Conservation (phyloP, 2,797 vertebrate species). For the Ptychadena robeensis region DNA sequence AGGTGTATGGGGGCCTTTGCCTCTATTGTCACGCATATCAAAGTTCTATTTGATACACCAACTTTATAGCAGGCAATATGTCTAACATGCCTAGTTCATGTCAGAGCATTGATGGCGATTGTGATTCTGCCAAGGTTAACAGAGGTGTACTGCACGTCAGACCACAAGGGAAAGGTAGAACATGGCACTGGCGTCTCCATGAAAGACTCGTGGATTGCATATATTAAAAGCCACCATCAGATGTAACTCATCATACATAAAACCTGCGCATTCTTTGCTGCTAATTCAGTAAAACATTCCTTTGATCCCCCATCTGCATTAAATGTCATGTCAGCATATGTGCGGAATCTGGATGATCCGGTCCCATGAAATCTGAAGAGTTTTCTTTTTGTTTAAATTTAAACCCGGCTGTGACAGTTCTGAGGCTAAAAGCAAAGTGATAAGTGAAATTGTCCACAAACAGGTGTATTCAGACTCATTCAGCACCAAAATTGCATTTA, state of each 20-base stretch:
- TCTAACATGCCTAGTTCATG: too few species aligned
- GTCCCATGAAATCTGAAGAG: neutral
- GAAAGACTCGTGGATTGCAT: too few species aligned
- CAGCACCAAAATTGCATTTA: neutral
- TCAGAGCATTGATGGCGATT: too few species aligned
- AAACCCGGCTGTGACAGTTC: neutral
- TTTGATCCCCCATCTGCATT: neutral
- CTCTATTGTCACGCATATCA: too few species aligned
- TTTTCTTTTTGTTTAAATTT: neutral
- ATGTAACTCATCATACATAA: neutral
- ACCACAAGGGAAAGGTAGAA: too few species aligned
- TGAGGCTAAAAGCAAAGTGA: neutral
- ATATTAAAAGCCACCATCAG: too few species aligned
- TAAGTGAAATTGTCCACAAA: slow-evolving; percentile 1
- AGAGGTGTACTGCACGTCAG: too few species aligned
- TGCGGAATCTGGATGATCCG: slow-evolving; percentile 23
- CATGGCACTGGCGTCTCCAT: too few species aligned
- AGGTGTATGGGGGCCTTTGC: too few species aligned
- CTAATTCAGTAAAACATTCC: neutral
- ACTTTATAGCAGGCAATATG: too few species aligned
- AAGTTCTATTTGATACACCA: too few species aligned
- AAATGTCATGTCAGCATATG: slow-evolving; percentile 27
- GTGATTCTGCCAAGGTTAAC: too few species aligned
- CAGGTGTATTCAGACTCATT: neutral
- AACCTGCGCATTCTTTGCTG: neutral